A percentile compares a stretch with the other conserved stretches of the same genome.
Evolutionary conservation across 2,888 invertebrate species (phyloP).

Genomic region (Lysandra bellargus): DNA sequence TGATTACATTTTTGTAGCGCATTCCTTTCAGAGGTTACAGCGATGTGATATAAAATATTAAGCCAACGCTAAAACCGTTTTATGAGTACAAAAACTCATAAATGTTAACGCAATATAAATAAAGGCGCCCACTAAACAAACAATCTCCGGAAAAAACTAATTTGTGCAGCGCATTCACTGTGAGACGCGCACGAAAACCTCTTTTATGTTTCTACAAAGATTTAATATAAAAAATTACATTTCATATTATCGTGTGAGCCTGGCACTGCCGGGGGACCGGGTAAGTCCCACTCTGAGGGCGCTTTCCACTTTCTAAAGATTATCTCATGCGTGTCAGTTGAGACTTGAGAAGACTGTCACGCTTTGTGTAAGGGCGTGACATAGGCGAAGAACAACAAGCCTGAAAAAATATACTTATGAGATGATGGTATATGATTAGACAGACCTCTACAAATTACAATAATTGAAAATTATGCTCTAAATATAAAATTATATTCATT

Average conservation of each 20-base stretch:
- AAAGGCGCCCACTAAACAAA: constrained; percentile 66
- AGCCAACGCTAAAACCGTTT: constrained; percentile 42
- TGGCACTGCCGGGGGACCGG: constrained; percentile 58
- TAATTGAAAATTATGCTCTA: too few species aligned
- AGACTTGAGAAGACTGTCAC: constrained; percentile 51
- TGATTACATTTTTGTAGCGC: constrained; percentile 4
- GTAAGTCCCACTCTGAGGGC: constrained; percentile 58
- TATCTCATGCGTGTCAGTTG: constrained; percentile 76
- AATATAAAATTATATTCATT: too few species aligned
- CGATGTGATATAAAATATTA: constrained; percentile 24
- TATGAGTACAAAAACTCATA: constrained; percentile 60
- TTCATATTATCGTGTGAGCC: constrained; percentile 73
- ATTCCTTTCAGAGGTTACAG: neutral
- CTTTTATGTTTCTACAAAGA: constrained; percentile 75
- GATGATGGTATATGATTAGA: too few species aligned
- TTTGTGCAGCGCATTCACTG: constrained; percentile 71
- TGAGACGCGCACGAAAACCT: constrained; percentile 59
- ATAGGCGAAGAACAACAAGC: constrained; percentile 38
- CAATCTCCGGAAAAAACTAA: constrained; percentile 76
- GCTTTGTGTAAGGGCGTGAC: constrained; percentile 53
- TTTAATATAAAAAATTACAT: constrained; percentile 79
- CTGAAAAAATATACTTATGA: neutral
- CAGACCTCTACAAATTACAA: too few species aligned
- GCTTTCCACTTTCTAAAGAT: constrained; percentile 61
- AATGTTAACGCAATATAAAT: constrained; percentile 68